Evolutionary conservation across 2,113 vertebrate genomes (phyloP).

Genomic region (Eudyptes chrysolophus): DNA sequence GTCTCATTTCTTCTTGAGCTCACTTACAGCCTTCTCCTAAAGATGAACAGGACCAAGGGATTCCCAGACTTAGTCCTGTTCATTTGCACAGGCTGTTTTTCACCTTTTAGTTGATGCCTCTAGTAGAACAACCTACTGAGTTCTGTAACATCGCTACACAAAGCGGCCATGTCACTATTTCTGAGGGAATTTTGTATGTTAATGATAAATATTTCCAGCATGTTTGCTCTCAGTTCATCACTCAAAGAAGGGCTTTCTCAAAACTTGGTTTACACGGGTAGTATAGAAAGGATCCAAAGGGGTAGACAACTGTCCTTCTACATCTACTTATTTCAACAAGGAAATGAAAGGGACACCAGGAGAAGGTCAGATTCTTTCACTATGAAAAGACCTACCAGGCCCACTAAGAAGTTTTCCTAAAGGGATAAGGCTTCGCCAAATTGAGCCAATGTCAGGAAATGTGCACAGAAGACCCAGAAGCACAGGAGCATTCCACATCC

Average conservation of each 20-base stretch:
- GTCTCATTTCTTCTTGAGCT: neutral
- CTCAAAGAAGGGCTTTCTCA: neutral
- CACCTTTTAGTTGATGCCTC: neutral
- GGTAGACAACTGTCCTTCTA: neutral
- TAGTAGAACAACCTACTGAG: neutral
- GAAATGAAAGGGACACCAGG: neutral
- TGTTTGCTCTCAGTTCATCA: neutral
- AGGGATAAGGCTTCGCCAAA: neutral
- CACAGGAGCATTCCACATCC: neutral
- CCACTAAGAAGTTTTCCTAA: neutral
- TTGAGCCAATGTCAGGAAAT: neutral
- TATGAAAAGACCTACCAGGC: neutral
- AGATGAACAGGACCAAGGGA: neutral
- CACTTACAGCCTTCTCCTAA: neutral
- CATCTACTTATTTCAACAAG: neutral
- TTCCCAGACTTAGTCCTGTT: neutral
- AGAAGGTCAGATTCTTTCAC: neutral
- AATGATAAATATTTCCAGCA: neutral
- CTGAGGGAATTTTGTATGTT: neutral
- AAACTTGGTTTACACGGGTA: neutral
- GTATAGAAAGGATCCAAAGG: neutral
- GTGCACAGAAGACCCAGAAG: neutral
- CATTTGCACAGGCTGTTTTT: neutral
- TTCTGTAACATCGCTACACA: neutral
- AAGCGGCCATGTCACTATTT: fast-evolving